Base-by-base conservation (phyloP, 64 coral and sea anemone species). In the Stylophora pistillata region DNA sequence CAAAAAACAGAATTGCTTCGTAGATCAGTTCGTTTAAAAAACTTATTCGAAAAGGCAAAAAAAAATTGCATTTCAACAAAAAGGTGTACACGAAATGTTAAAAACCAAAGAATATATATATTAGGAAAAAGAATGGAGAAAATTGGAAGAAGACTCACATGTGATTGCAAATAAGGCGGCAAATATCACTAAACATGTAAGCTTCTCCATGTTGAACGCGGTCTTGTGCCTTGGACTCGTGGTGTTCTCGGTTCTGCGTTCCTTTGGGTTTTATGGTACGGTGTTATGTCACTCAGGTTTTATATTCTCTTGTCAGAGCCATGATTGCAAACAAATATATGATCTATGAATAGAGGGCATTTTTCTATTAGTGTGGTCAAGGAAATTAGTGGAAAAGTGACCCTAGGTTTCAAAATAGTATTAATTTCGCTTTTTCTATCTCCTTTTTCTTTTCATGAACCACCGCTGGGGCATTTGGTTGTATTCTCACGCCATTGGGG, bases 371-470 rank as follows among this genome's bases (percentile, higher is more conserved):
- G 34, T 70, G 80, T 65, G 80, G 34, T 84, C 21, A 84, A 69
- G 80, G 80, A 84, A 84, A 84, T 84, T 84, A 84, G 80, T 84
- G 64, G 16, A 31, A 84, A 84, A 84, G 61, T 84, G 62, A 53
- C 63, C 80, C 62, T 63, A 84, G 80, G 80, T 84, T 84, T 84
- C 80, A 47, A 84, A 84, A 84, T 84, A 69, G 80, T 53, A 70
- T 69, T 69, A 84, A 53, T 84, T 84, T 52, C 41, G 21, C n/a
- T 59, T 60, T 84, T 84, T 84, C 65, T 84, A 84, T 84, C 80
- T 70, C 62, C 80, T 60, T 53, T 84, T 68, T 63, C 80, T 84
- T 84, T 84, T 84, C 32, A 66, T n/a, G 80, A 37, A 70, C 80
- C 66, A 84, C 80, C 80, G 63, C 80, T 84, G 62, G 21, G 80